phyloP scores from a whole-genome alignment of 1,140 invertebrate species.

The Halyomorpha halys region DNA sequence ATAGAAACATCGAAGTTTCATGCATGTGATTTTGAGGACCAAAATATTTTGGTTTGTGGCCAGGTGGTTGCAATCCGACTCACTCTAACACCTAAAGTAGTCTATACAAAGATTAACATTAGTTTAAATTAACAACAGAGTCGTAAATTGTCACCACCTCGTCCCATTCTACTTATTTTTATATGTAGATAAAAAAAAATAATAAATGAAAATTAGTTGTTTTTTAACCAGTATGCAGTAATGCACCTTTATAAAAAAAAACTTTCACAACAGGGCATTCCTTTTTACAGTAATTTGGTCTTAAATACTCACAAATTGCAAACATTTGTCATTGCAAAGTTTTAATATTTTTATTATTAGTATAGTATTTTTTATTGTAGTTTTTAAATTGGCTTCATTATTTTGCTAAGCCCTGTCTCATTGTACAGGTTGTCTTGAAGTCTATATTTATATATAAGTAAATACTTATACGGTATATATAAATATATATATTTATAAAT shows the following conservation, averaged over 20 bases:
- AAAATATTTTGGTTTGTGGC: constrained; percentile 27
- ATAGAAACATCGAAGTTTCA: constrained; percentile 30
- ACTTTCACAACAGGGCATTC: constrained; percentile 8
- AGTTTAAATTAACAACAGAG: constrained; percentile 5
- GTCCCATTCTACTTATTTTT: constrained; percentile 25
- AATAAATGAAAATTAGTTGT: constrained; percentile 11
- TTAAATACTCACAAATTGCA: constrained; percentile 15
- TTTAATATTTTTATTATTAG: constrained; percentile 15
- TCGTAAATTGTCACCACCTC: constrained; percentile 12
- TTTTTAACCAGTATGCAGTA: constrained; percentile 13
- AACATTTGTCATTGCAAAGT: constrained; percentile 15
- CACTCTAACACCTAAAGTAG: constrained; percentile 4
- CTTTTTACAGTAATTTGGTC: constrained; percentile 2
- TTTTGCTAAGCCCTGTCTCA: constrained; percentile 19
- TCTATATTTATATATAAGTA: constrained; percentile 18
- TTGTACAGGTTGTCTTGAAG: constrained; percentile 16
- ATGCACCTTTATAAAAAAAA: constrained; percentile 13
- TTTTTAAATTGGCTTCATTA: constrained; percentile 18
- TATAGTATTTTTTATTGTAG: constrained; percentile 16
- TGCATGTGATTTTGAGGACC: constrained; percentile 31
- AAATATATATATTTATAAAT: constrained; percentile 19
- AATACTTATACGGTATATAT: constrained; percentile 13
- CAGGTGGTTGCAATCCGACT: constrained; percentile 10
- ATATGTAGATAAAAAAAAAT: constrained; percentile 18
- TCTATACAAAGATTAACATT: constrained; percentile 9